phyloP scores from a whole-genome alignment of 2,888 invertebrate genomes.

The Meghimatium bilineatum region DNA sequence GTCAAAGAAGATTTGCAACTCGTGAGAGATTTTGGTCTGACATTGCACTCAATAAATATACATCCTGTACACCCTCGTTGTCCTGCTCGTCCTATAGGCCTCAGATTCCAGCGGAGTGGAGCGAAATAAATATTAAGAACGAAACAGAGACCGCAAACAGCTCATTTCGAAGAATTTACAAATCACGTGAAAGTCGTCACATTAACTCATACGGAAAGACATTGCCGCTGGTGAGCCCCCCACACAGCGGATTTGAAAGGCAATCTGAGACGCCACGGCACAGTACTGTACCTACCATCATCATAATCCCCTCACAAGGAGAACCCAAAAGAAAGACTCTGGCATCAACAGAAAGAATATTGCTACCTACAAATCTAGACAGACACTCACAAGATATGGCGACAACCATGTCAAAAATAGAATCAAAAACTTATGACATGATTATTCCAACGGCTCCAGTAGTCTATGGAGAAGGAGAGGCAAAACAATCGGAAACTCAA shows the following conservation, averaged over 20 bases:
- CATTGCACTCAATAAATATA: not conserved
- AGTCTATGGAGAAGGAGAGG: not conserved
- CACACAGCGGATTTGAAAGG: not conserved
- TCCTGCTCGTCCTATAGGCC: not conserved
- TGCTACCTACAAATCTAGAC: not conserved
- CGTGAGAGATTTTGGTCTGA: conserved; percentile 37
- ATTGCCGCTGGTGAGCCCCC: not conserved
- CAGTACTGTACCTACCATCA: conserved; percentile 25
- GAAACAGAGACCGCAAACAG: conserved; percentile 20
- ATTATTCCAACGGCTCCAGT: conserved; percentile 14
- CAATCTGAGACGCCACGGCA: not conserved
- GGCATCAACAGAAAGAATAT: not conserved
- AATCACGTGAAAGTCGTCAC: not conserved
- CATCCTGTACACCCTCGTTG: not conserved
- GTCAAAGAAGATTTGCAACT: conserved; percentile 20
- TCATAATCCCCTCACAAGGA: conserved; percentile 34
- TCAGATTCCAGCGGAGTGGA: conserved; percentile 29
- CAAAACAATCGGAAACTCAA: not conserved
- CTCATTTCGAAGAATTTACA: conserved; percentile 7
- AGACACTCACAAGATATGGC: not conserved
- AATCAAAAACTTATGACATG: not conserved
- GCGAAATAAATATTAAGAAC: not conserved
- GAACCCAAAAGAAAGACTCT: not conserved
- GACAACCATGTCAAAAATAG: not conserved
- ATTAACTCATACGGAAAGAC: not conserved